Evolutionary conservation across 2,797 vertebrate genomes (phyloP).

Genomic region (Tenualosa thibaudeaui): DNA sequence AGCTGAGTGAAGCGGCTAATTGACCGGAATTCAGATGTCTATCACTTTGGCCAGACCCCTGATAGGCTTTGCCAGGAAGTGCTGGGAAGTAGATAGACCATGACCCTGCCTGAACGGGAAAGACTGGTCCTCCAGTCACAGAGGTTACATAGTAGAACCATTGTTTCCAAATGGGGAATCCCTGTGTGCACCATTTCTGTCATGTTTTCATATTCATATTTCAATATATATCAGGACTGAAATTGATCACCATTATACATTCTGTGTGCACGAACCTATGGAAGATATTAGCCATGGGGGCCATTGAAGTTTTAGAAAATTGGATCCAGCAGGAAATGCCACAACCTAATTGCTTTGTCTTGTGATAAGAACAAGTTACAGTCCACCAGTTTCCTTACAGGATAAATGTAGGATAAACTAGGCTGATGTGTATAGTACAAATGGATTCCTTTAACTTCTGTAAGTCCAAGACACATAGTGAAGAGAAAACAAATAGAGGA

Average conservation of each 20-base stretch:
- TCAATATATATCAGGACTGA: neutral
- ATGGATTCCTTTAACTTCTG: neutral
- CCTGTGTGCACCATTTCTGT: neutral
- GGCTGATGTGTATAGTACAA: neutral
- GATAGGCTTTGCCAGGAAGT: neutral
- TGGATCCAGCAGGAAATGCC: neutral
- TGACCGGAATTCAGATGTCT: constrained; percentile 48
- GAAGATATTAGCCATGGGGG: neutral
- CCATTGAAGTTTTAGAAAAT: neutral
- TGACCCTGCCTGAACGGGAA: constrained; percentile 18
- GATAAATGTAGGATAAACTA: neutral
- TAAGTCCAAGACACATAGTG: neutral
- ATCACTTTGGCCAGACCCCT: constrained; percentile 49
- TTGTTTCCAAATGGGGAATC: constrained; percentile 12
- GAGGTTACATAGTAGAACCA: neutral
- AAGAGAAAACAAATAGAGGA: neutral
- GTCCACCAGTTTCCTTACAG: neutral
- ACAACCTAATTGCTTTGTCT: neutral
- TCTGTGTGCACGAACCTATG: neutral
- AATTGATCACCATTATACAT: neutral
- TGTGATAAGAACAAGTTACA: neutral
- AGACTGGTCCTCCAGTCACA: neutral
- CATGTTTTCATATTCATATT: neutral
- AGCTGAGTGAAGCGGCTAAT: constrained; percentile 32
- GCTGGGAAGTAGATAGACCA: neutral